Percentiles rank a stretch among this genome's conserved stretches.
These are phyloP conservation scores for Callospermophilus lateralis DNA, from an alignment of 2,113 vertebrate species.

Conservation along the genomic window DNA sequence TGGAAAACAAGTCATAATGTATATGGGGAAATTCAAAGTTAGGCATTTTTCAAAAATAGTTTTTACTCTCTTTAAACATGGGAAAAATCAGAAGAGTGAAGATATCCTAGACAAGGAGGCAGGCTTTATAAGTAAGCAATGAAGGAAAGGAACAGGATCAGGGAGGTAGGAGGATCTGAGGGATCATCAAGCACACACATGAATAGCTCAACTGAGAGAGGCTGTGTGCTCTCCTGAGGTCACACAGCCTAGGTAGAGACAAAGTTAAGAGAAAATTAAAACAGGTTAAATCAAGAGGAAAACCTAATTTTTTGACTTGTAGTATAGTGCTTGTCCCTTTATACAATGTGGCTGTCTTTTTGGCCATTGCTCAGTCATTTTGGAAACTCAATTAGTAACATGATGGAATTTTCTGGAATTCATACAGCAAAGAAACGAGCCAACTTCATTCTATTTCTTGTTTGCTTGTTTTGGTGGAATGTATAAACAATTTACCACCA, in stretches of 20 bases:
- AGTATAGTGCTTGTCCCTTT: background rate
- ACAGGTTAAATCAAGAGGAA: background rate
- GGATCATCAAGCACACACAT: background rate
- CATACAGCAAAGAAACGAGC: background rate
- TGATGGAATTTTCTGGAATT: conserved; percentile 34
- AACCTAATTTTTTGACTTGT: background rate
- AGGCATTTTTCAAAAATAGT: background rate
- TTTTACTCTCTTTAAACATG: background rate
- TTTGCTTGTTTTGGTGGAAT: conserved; percentile 7
- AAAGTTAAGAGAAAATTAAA: conserved; percentile 5
- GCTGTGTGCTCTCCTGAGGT: background rate
- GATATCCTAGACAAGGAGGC: too few relatives aligned
- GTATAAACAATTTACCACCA: background rate
- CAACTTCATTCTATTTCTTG: conserved; percentile 5
- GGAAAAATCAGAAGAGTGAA: conserved; percentile 23
- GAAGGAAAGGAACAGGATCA: background rate
- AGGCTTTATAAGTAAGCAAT: background rate
- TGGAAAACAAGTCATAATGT: background rate
- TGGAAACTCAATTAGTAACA: conserved; percentile 18
- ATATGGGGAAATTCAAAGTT: background rate
- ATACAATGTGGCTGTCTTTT: background rate
- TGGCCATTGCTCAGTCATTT: background rate
- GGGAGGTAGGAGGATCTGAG: background rate
- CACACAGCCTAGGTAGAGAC: background rate
- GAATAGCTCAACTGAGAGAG: background rate